Evolutionary conservation across 2,888 invertebrate species (phyloP).

Genomic region (Athrips mouffetella): DNA sequence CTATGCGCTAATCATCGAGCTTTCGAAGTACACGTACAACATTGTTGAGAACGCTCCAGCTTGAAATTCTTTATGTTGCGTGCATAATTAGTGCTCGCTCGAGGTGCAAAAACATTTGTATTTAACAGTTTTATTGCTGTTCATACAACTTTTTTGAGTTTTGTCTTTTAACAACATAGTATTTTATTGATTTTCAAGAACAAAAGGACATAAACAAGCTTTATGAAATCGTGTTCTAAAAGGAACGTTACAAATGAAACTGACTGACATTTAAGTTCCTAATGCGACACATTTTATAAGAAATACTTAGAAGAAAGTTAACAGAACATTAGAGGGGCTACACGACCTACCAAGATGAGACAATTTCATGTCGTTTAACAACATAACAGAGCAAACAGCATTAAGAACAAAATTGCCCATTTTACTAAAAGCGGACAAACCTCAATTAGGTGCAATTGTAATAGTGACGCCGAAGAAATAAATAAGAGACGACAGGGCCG

Average conservation of each 20-base stretch:
- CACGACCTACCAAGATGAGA: conserved; percentile 27
- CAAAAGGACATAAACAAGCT: conserved; percentile 2
- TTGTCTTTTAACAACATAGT: conserved; percentile 1
- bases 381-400: conserved; percentile 50
- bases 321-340: conserved; percentile 10
- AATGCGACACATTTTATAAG: conserved; percentile 8
- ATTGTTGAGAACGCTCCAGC: conserved; percentile 28
- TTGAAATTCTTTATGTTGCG: conserved; percentile 7
- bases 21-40: conserved; percentile 14
- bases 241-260: background rate
- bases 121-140: conserved; percentile 1
- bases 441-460: conserved; percentile 71
- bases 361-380: conserved; percentile 46
- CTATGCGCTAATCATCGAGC: conserved; percentile 49
- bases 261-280: background rate
- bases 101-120: conserved; percentile 8
- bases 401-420: conserved; percentile 67
- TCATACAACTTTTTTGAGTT: background rate
- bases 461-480: conserved; percentile 68
- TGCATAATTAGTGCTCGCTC: conserved; percentile 6
- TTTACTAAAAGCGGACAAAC: conserved; percentile 73
- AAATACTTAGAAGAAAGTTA: conserved; percentile 17
- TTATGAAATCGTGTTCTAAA: background rate
- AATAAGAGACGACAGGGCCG: conserved; percentile 39
- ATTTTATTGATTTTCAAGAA: conserved; percentile 1